These are phyloP conservation scores for Lepus townsendii DNA, from an alignment of 2,797 vertebrate species.

Conservation along the genomic window DNA sequence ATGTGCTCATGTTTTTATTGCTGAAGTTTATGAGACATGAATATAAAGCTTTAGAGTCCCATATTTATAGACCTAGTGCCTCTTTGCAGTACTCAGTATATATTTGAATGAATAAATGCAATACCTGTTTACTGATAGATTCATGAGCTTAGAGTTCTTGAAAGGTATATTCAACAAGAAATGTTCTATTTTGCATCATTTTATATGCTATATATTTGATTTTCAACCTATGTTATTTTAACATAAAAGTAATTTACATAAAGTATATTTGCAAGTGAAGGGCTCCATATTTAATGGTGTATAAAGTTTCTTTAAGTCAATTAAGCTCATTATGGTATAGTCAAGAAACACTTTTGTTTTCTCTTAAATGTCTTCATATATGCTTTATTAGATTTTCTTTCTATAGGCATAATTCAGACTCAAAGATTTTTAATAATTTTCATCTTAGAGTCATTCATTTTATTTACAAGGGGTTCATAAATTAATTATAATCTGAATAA, in stretches of 20 bases:
- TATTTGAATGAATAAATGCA: slow-evolving; percentile 48
- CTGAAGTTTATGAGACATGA: neutral
- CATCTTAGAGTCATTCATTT: neutral
- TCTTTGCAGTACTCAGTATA: neutral
- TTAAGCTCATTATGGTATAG: neutral
- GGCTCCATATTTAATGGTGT: neutral
- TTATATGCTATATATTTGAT: neutral
- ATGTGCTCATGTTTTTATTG: neutral
- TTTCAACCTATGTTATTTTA: neutral
- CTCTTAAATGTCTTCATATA: neutral
- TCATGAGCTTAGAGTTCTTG: slow-evolving; percentile 42
- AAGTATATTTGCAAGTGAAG: slow-evolving; percentile 37
- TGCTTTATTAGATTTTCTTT: neutral
- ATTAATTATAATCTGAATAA: neutral
- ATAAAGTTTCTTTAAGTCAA: neutral
- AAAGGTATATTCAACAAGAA: slow-evolving; percentile 50
- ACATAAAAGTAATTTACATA: slow-evolving; percentile 52
- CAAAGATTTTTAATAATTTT: neutral
- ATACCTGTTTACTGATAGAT: slow-evolving; percentile 28
- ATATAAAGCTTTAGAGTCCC: neutral
- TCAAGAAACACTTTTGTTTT: neutral
- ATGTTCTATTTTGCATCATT: slow-evolving; percentile 40
- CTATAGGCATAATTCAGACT: neutral
- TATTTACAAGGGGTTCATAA: neutral
- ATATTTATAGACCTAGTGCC: neutral